Evolutionary conservation across 1,140 invertebrate species (phyloP).

Genomic region (Drosophila biarmipes): DNA sequence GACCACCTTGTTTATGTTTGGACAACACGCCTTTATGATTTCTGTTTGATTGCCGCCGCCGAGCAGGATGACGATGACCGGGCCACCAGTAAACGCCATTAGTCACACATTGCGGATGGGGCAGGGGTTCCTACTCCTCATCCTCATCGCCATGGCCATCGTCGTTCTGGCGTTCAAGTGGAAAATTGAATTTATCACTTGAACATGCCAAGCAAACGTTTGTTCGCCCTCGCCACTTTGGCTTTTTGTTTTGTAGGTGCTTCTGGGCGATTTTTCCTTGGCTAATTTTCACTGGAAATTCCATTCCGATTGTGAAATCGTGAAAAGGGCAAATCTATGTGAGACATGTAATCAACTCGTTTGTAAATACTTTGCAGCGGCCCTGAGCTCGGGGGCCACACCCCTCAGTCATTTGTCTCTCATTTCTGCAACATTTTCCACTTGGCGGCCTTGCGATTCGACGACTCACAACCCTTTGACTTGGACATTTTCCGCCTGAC

Average conservation of each 20-base stretch:
- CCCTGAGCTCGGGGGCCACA: background rate
- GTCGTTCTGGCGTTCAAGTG: slow-evolving; percentile 69
- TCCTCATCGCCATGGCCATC: no score
- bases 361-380: slow-evolving; percentile 65
- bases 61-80: slow-evolving; percentile 27
- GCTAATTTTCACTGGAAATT: slow-evolving; percentile 48
- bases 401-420: slow-evolving; percentile 6
- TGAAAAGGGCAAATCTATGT: slow-evolving; percentile 67
- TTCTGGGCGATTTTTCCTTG: slow-evolving; percentile 32
- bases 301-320: slow-evolving; percentile 16
- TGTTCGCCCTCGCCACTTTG: slow-evolving; percentile 17
- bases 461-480: slow-evolving; percentile 43
- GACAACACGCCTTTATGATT: slow-evolving; percentile 81
- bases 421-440: slow-evolving; percentile 69
- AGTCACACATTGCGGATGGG: slow-evolving; percentile 61
- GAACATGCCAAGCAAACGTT: slow-evolving; percentile 72
- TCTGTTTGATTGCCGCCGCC: slow-evolving; percentile 76
- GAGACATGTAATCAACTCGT: slow-evolving; percentile 82
- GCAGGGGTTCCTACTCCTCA: no score
- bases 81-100: slow-evolving; percentile 69
- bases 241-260: slow-evolving; percentile 15
- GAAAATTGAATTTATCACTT: slow-evolving; percentile 84
- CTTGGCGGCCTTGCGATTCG: slow-evolving; percentile 34
- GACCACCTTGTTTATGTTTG: slow-evolving; percentile 68
- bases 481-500: slow-evolving; percentile 35